Evolutionary conservation across 2,113 vertebrate species (phyloP).

Genomic region (Lophius piscatorius): DNA sequence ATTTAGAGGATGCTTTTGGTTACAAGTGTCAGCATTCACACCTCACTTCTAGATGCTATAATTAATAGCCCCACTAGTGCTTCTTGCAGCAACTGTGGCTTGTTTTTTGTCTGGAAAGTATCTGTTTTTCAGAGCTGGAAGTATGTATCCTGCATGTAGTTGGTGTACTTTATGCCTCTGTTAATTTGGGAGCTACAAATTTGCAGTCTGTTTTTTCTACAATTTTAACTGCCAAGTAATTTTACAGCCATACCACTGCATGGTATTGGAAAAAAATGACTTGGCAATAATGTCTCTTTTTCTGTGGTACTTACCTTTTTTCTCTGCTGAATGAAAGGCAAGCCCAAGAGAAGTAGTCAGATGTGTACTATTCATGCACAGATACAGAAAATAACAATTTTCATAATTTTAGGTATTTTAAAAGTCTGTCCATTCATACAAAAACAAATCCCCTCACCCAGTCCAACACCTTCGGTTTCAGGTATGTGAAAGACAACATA

Average conservation of each 20-base stretch:
- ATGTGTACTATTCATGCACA: no score
- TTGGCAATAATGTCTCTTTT: no score
- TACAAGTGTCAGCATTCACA: constrained; percentile 72
- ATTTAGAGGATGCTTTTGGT: constrained; percentile 69
- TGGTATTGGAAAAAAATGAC: no score
- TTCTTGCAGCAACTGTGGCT: constrained; percentile 49
- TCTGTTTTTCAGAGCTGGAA: constrained; percentile 40
- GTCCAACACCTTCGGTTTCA: no score
- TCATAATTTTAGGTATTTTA: no score
- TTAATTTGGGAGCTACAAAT: constrained; percentile 63
- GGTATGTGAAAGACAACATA: no score
- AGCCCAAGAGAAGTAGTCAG: no score
- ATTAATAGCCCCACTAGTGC: constrained; percentile 65
- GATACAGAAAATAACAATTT: no score
- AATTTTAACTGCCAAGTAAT: constrained; percentile 44
- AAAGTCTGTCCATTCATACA: no score
- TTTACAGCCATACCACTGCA: constrained; percentile 23
- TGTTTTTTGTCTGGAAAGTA: constrained; percentile 72
- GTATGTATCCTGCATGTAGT: constrained; percentile 42
- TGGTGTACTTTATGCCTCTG: constrained; percentile 29
- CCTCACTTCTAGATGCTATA: constrained; percentile 71
- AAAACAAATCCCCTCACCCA: no score
- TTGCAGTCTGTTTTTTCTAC: constrained; percentile 62
- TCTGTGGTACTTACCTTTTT: no score
- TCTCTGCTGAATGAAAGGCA: no score